Percentiles rank a stretch among this genome's conserved stretches.
Conservation (phyloP, 2,113 vertebrate species). For the Neolamprologus caudopunctatus region DNA sequence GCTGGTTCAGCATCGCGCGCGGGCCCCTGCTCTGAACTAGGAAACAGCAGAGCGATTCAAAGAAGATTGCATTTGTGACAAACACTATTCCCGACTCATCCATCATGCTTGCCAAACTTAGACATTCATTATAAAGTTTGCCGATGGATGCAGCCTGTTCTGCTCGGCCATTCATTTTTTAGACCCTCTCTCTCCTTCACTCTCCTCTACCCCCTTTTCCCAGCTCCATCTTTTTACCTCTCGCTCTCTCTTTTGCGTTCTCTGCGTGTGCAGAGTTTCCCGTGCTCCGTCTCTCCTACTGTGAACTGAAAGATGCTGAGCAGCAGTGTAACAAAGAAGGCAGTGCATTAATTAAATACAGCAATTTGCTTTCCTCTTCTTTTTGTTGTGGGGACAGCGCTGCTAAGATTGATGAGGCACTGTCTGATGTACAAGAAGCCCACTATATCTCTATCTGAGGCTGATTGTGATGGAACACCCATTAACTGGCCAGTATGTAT, state of each 20-base stretch:
- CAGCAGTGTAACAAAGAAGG: slow-evolving; percentile 65
- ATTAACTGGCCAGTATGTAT: slow-evolving; percentile 68
- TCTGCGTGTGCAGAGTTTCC: slow-evolving; percentile 38
- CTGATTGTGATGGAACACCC: slow-evolving; percentile 75
- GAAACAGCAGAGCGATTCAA: slow-evolving; percentile 57
- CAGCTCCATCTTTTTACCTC: slow-evolving; percentile 17
- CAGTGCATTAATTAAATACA: slow-evolving; percentile 77
- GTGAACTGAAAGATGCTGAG: slow-evolving; percentile 73
- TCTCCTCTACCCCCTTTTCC: neutral
- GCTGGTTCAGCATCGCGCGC: slow-evolving; percentile 17
- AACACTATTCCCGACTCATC: slow-evolving; percentile 68
- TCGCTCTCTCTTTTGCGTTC: neutral
- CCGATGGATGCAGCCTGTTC: slow-evolving; percentile 66
- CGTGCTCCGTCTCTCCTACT: slow-evolving; percentile 15
- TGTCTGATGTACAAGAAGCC: slow-evolving; percentile 57
- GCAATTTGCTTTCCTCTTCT: slow-evolving; percentile 73
- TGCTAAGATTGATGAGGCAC: slow-evolving; percentile 72
- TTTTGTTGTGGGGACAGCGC: slow-evolving; percentile 63
- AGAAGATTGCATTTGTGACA: slow-evolving; percentile 70
- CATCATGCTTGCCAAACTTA: slow-evolving; percentile 72
- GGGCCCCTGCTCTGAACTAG: slow-evolving; percentile 7
- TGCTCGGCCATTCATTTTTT: slow-evolving; percentile 60
- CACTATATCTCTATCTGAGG: slow-evolving; percentile 70
- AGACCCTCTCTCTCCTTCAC: neutral
- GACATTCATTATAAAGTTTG: slow-evolving; percentile 74